phyloP scores from a whole-genome alignment of 1,140 invertebrate species.

The Rhagoletis zephyria region DNA sequence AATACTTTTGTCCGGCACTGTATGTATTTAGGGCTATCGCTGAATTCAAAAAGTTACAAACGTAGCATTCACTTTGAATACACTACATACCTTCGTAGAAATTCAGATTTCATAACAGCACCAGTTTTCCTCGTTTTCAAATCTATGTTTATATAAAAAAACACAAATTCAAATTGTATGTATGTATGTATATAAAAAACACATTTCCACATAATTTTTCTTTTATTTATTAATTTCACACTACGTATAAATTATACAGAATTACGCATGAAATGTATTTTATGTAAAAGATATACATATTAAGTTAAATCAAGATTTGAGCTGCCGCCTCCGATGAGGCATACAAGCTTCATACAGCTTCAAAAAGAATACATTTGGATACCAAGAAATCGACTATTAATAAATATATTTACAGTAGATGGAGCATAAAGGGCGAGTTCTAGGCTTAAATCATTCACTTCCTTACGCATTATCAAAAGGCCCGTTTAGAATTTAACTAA shows the following conservation, averaged over 20 bases:
- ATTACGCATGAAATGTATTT: constrained; percentile 27
- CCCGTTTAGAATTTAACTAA: constrained; percentile 24
- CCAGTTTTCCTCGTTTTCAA: no score
- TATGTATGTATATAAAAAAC: not conserved
- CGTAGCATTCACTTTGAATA: no score
- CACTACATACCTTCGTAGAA: no score
- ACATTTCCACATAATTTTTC: not conserved
- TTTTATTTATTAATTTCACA: constrained; percentile 40
- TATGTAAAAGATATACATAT: not conserved
- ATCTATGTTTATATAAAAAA: not conserved
- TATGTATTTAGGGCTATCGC: no score
- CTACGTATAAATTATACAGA: constrained; percentile 48
- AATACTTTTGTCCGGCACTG: no score
- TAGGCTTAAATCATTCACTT: not conserved
- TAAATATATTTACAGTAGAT: constrained; percentile 48
- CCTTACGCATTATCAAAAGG: not conserved
- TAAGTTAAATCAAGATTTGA: constrained; percentile 26
- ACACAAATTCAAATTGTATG: not conserved
- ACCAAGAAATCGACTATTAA: constrained; percentile 51
- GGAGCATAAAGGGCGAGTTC: not conserved
- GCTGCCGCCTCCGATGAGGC: not conserved
- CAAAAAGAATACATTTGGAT: constrained; percentile 39
- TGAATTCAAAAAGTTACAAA: no score
- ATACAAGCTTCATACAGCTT: not conserved
- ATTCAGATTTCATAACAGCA: no score